phyloP scores from a whole-genome alignment of 2,113 vertebrate genomes.

The Glaucomys volans region DNA sequence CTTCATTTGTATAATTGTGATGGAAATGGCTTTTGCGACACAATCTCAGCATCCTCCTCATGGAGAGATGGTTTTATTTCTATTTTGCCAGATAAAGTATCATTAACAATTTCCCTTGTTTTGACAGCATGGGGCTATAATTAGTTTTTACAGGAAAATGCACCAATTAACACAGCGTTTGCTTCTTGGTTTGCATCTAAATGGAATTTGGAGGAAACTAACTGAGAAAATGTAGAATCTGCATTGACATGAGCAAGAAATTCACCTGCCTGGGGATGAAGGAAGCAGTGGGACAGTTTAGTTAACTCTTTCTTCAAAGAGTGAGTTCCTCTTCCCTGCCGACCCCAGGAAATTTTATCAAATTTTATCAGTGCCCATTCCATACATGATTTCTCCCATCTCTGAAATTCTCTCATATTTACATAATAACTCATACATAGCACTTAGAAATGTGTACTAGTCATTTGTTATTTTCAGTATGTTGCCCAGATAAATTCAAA shows the following conservation, averaged over 20 bases:
- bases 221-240: constrained; percentile 54
- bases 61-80: constrained; percentile 68
- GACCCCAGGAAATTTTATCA: neutral
- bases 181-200: constrained; percentile 68
- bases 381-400: neutral
- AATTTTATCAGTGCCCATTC: neutral
- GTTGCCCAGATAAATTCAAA: neutral
- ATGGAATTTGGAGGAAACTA: constrained; percentile 48
- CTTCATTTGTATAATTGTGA: constrained; percentile 50
- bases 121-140: constrained; percentile 75
- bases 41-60: constrained; percentile 26
- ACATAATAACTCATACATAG: neutral
- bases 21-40: constrained; percentile 54
- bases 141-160: constrained; percentile 77
- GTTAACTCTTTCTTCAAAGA: neutral
- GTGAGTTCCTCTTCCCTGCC: neutral
- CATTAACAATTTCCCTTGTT: constrained; percentile 77
- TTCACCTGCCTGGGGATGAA: neutral
- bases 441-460: neutral
- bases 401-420: constrained; percentile 10
- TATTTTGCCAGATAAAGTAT: constrained; percentile 68
- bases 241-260: neutral
- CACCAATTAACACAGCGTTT: constrained; percentile 74
- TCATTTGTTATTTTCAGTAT: constrained; percentile 8
- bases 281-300: neutral